These are phyloP conservation scores for Aptenodytes patagonicus DNA, from an alignment of 2,113 vertebrate species.

Conservation along the genomic window DNA sequence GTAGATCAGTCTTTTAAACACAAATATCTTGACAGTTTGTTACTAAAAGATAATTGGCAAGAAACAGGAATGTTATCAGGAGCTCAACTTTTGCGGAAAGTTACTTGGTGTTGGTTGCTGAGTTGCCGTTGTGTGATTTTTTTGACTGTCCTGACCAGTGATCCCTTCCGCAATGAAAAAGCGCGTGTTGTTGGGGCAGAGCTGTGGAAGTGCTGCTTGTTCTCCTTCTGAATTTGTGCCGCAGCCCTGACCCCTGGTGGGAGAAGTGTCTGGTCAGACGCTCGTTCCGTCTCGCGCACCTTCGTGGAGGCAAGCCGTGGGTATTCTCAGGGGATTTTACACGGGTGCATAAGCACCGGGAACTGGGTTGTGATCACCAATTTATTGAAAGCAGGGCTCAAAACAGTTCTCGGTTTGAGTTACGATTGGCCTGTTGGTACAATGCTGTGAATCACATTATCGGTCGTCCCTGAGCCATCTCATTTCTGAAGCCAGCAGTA, in stretches of 20 bases:
- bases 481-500: background rate
- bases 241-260: background rate
- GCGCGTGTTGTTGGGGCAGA: background rate
- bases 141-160: background rate
- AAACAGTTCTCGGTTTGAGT: background rate
- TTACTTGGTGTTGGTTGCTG: background rate
- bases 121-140: background rate
- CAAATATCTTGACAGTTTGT: background rate
- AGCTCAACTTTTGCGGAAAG: background rate
- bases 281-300: rapidly evolving
- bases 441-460: rapidly evolving
- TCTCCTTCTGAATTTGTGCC: background rate
- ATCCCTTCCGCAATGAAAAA: rapidly evolving
- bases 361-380: background rate
- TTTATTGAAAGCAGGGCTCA: background rate
- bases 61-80: background rate
- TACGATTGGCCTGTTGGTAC: background rate
- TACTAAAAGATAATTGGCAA: background rate
- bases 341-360: background rate
- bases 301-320: rapidly evolving
- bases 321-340: background rate
- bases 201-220: background rate
- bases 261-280: background rate
- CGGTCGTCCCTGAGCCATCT: rapidly evolving
- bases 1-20: background rate